Evolutionary conservation across 1,140 invertebrate species (phyloP).

Genomic region (Drosophila erecta): DNA sequence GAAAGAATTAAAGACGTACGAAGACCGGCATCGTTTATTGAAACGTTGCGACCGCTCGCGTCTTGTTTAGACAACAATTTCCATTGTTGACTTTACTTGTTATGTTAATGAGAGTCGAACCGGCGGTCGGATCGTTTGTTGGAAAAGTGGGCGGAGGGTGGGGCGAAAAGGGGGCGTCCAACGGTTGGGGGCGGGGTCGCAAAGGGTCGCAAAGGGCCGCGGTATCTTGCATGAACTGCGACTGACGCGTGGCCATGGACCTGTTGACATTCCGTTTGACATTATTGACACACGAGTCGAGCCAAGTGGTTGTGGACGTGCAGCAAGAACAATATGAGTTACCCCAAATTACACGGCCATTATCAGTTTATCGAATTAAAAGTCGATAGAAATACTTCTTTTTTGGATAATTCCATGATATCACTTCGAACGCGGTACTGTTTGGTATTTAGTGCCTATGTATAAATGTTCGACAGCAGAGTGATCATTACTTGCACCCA

Average conservation of each 20-base stretch:
- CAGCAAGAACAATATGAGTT: slow-evolving; percentile 4
- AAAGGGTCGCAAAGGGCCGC: background rate
- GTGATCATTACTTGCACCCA: too few relatives aligned
- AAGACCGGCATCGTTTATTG: slow-evolving; percentile 66
- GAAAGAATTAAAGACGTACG: background rate
- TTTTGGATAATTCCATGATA: background rate
- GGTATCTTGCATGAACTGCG: slow-evolving; percentile 23
- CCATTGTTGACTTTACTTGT: slow-evolving; percentile 82
- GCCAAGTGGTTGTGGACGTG: slow-evolving; percentile 2
- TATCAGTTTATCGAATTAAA: background rate
- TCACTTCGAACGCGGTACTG: background rate
- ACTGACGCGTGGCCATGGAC: slow-evolving; percentile 71
- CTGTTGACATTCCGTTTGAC: slow-evolving; percentile 79
- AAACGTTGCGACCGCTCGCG: slow-evolving; percentile 64
- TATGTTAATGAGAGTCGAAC: slow-evolving; percentile 75
- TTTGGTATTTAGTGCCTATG: too few relatives aligned
- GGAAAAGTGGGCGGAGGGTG: slow-evolving; percentile 27
- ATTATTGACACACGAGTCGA: slow-evolving; percentile 80
- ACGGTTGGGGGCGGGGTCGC: background rate
- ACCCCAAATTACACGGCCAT: background rate
- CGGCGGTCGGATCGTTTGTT: slow-evolving; percentile 35
- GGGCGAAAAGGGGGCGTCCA: background rate
- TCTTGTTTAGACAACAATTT: slow-evolving; percentile 83
- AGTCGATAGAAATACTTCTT: background rate
- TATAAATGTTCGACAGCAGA: too few relatives aligned